Percentiles rank a stretch among this genome's conserved stretches.
phyloP scores from a whole-genome alignment of 35 echinoderm and acorn worm species.

The Heliocidaris tuberculata region DNA sequence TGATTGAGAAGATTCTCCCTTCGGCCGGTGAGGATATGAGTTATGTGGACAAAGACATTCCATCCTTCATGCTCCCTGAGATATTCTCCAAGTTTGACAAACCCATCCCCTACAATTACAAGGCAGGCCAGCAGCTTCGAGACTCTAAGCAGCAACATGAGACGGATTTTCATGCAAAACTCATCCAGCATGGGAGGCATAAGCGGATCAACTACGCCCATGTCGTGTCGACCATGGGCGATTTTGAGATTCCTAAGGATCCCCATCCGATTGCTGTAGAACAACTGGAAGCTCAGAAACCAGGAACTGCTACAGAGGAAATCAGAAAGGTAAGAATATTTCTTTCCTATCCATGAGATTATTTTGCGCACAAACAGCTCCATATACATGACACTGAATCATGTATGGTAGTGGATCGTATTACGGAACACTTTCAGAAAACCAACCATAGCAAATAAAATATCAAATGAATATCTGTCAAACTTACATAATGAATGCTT shows the following conservation, averaged over 20 bases:
- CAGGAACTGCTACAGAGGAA: constrained; percentile 46
- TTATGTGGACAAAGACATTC: constrained; percentile 61
- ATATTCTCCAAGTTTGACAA: constrained; percentile 76
- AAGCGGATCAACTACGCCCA: constrained; percentile 47
- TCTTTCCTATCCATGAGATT: neutral
- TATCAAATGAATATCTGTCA: too few relatives aligned
- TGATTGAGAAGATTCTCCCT: constrained; percentile 70
- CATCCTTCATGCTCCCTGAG: constrained; percentile 62
- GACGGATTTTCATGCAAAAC: neutral
- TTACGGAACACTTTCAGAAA: too few relatives aligned
- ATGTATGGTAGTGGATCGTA: too few relatives aligned
- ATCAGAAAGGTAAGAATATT: constrained; percentile 49
- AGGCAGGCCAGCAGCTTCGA: constrained; percentile 49
- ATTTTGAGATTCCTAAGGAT: constrained; percentile 52
- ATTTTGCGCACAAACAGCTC: neutral
- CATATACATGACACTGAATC: neutral
- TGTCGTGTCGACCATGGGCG: constrained; percentile 49
- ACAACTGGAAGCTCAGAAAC: constrained; percentile 31
- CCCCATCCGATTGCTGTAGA: constrained; percentile 60
- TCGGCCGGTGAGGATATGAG: constrained; percentile 55
- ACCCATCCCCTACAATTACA: constrained; percentile 62
- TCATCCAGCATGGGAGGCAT: constrained; percentile 26
- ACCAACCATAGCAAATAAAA: too few relatives aligned
- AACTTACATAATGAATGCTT: too few relatives aligned
- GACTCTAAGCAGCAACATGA: constrained; percentile 8